phyloP scores from a whole-genome alignment of 2,797 vertebrate genomes.

The Eupleurogrammus muticus region DNA sequence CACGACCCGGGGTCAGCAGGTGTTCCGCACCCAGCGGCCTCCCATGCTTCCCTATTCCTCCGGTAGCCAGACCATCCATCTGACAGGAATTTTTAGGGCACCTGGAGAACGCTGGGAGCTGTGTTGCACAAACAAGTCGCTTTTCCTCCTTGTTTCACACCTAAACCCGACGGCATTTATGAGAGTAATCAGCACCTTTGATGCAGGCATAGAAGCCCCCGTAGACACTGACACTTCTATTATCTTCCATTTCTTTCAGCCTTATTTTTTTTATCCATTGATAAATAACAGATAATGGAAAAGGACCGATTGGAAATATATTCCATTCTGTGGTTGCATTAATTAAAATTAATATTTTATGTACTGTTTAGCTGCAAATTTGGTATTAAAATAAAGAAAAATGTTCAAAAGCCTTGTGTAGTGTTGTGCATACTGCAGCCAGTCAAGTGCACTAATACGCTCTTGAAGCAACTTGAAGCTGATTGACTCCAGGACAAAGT shows the following conservation, averaged over 20 bases:
- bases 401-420: neutral
- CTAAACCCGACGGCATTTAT: conserved; percentile 66
- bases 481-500: neutral
- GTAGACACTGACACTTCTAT: conserved; percentile 30
- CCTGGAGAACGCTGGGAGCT: neutral
- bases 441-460: too few species aligned
- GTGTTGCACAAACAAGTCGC: neutral
- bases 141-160: conserved; percentile 39
- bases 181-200: conserved; percentile 62
- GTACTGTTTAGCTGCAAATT: neutral
- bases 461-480: neutral
- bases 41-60: neutral
- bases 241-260: conserved; percentile 1
- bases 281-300: conserved; percentile 2
- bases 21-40: neutral
- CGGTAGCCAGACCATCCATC: neutral
- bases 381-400: neutral
- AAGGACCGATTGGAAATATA: conserved; percentile 1
- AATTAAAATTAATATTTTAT: neutral
- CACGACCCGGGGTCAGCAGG: neutral
- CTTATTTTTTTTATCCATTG: neutral
- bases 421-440: neutral
- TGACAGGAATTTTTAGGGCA: conserved; percentile 1
- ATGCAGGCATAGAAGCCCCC: conserved; percentile 44
- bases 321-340: neutral